Evolutionary conservation across 2,888 invertebrate genomes (phyloP).

Genomic region (Andrena trimmerana): DNA sequence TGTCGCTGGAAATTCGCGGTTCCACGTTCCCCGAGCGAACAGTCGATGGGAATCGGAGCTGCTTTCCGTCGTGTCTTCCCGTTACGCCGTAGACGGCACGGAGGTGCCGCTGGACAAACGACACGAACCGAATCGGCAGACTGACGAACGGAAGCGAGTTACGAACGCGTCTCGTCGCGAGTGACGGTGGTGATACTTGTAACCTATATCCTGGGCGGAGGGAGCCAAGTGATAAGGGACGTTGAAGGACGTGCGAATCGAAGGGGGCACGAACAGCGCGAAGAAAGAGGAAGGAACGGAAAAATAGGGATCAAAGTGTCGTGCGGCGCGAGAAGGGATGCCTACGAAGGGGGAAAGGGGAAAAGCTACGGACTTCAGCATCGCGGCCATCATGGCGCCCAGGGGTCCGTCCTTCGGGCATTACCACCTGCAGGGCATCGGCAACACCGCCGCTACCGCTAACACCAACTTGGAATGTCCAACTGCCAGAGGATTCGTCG

Average conservation of each 20-base stretch:
- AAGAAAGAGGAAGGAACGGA: constrained; percentile 17
- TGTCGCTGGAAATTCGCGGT: not conserved
- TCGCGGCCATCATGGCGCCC: constrained; percentile 89
- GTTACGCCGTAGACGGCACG: constrained; percentile 20
- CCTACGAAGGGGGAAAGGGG: constrained; percentile 84
- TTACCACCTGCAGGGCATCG: constrained; percentile 84
- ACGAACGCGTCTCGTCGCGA: constrained; percentile 35
- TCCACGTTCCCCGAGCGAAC: not conserved
- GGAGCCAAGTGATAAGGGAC: not conserved
- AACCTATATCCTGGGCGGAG: not conserved
- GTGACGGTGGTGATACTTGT: constrained; percentile 52
- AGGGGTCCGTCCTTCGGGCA: constrained; percentile 84
- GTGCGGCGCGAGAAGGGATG: constrained; percentile 85
- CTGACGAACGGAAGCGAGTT: not conserved
- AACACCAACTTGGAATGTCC: constrained; percentile 77
- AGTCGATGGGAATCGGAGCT: constrained; percentile 39
- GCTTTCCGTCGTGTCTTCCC: not conserved
- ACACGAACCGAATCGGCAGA: not conserved
- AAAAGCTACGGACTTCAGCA: constrained; percentile 90
- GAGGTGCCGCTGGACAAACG: not conserved
- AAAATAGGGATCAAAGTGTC: constrained; percentile 65
- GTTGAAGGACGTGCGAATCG: not conserved
- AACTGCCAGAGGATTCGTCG: constrained; percentile 79
- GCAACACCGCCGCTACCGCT: constrained; percentile 79
- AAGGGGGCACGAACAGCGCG: not conserved